Evolutionary conservation across 2,113 vertebrate genomes (phyloP).

Genomic region (Nothoprocta pentlandii): DNA sequence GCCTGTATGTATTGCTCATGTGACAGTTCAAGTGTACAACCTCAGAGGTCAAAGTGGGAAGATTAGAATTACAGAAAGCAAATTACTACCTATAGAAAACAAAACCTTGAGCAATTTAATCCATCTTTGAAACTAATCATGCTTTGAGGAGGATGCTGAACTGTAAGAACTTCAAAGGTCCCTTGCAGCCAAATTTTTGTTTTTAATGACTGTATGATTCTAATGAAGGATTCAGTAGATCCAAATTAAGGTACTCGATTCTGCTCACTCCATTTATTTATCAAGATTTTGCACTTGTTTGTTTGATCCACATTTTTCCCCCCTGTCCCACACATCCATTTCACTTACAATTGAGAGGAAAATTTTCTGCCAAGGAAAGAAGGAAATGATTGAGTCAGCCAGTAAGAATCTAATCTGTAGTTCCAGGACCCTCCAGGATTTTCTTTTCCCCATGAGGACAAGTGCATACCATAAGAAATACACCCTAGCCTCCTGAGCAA

Average conservation of each 20-base stretch:
- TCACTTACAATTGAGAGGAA: neutral
- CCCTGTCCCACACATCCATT: neutral
- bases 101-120: neutral
- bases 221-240: neutral
- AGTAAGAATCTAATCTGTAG: conserved; percentile 15
- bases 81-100: neutral
- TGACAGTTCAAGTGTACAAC: neutral
- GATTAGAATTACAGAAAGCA: neutral
- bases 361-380: neutral
- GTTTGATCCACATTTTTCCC: neutral
- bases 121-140: neutral
- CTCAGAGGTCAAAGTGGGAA: neutral
- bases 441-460: neutral
- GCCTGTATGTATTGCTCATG: neutral
- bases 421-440: conserved; percentile 36
- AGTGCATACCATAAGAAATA: conserved; percentile 40
- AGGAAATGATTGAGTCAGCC: neutral
- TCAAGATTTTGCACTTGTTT: neutral
- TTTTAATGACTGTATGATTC: neutral
- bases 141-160: neutral
- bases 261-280: neutral
- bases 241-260: neutral
- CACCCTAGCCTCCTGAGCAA: conserved; percentile 15
- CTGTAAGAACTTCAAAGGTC: neutral
- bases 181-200: neutral